Conservation (phyloP, 1,140 invertebrate genomes). For the Drosophila grimshawi region DNA sequence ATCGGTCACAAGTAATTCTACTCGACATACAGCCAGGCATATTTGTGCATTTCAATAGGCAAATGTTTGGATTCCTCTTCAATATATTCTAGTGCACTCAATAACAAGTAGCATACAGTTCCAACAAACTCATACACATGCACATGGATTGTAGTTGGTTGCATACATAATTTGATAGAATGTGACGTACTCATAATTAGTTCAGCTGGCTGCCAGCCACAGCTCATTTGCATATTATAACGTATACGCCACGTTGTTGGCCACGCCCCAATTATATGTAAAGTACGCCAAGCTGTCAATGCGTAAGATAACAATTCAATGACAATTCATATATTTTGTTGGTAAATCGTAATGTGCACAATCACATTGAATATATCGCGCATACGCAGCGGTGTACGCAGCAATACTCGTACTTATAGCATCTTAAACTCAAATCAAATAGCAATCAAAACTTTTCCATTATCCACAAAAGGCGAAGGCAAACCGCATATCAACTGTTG, state of each 20-base stretch:
- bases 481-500: conserved; percentile 70
- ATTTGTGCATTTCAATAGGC: conserved; percentile 44
- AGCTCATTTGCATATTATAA: conserved; percentile 70
- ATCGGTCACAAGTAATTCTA: too few relatives aligned
- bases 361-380: conserved; percentile 50
- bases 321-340: conserved; percentile 11
- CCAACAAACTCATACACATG: conserved; percentile 19
- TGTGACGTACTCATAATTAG: conserved; percentile 71
- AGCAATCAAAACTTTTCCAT: conserved; percentile 81
- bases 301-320: conserved; percentile 56
- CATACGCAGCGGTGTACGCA: conserved; percentile 59
- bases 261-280: conserved; percentile 13
- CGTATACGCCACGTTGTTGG: conserved; percentile 60
- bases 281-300: background rate
- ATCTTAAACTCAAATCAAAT: conserved; percentile 79
- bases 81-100: conserved; percentile 75
- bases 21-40: background rate
- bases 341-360: conserved; percentile 29
- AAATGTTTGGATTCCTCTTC: conserved; percentile 75
- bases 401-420: conserved; percentile 19
- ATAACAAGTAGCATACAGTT: conserved; percentile 52
- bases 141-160: conserved; percentile 33
- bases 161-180: conserved; percentile 80
- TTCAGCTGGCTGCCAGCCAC: conserved; percentile 53
- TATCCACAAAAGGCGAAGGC: conserved; percentile 61